Base-by-base conservation (phyloP, 2,888 invertebrate species). In the Sesia apiformis region DNA sequence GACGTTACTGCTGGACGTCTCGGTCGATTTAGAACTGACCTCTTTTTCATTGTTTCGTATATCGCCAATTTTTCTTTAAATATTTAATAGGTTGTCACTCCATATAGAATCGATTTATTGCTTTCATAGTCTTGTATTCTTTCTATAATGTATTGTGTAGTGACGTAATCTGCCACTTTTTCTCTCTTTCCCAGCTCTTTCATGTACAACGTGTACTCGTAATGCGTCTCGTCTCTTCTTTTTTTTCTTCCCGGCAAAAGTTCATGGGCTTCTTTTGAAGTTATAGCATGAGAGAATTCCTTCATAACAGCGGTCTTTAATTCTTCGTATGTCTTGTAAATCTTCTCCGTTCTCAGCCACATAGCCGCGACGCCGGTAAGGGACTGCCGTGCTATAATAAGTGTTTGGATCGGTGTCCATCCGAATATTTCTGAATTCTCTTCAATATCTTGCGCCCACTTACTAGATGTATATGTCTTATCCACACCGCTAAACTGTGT, bases 401-500 rank as follows among this genome's bases (percentile, higher is more conserved):
- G 53, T 6, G 54, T 57, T 43, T 65, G 65, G 5, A 52, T 56
- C n/a, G 56, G 46, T 0, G 55, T 59, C 60, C 59, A 64, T 0
- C 51, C 39, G 51, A 63, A 65, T 5, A 66, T 60, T n/a, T 66
- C 64, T 0, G 59, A 59, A 42, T 65, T 63, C 5, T 67, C 64
- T 0, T 64, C 67, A 0, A 63, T 43, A 39, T 64, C 63, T 23
- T 61, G 57, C 0, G 55, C 42, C 62, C 66, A 66, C 23, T 56
- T 56, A 4, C 52, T 5, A 3, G 57, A 53, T 4, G 54, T 54
- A 5, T 55, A 53, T 4, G 58, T 54, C 51, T 53, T 57, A 6
- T 61, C 58, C 5, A 56, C 51, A n/a, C 56, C 57, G n/a, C 23
- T 57, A n/a, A 55, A 55, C n/a, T 51, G 53, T 1, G 51, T 7